phyloP scores from a whole-genome alignment of 2,888 invertebrate genomes.

The Euphydryas editha region DNA sequence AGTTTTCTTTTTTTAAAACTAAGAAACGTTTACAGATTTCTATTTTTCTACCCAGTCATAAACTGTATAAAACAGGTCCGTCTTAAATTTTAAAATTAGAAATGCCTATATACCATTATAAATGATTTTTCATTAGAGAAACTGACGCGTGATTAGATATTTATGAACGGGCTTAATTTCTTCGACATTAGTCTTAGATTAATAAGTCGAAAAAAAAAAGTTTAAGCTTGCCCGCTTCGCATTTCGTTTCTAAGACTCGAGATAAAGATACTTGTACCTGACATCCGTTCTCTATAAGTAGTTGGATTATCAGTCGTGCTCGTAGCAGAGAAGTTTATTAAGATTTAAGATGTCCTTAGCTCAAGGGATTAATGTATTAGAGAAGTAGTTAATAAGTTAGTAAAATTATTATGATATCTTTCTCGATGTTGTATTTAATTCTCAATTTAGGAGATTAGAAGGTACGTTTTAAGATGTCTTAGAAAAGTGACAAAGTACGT shows the following conservation, averaged over 20 bases:
- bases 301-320: conserved; percentile 28
- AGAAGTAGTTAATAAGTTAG: conserved; percentile 11
- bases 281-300: conserved; percentile 36
- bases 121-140: conserved; percentile 22
- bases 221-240: conserved; percentile 33
- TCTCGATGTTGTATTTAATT: neutral
- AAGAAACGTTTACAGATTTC: neutral
- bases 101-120: conserved; percentile 14
- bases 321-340: conserved; percentile 33
- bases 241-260: conserved; percentile 32
- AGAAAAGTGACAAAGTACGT: too few relatives aligned
- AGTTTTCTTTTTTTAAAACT: too few relatives aligned
- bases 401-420: neutral
- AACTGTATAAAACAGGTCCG: neutral
- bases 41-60: neutral
- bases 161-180: conserved; percentile 30
- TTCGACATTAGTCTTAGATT: conserved; percentile 31
- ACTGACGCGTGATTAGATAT: conserved; percentile 35
- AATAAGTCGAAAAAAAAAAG: conserved; percentile 35
- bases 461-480: too few relatives aligned
- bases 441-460: too few relatives aligned
- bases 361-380: conserved; percentile 17
- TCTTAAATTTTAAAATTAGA: conserved; percentile 10
- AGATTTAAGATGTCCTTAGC: conserved; percentile 26
- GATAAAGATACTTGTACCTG: conserved; percentile 38